Percentiles rank a stretch among this genome's conserved stretches.
phyloP scores from a whole-genome alignment of 1,140 invertebrate species.

The Aphaenogaster rudis region DNA sequence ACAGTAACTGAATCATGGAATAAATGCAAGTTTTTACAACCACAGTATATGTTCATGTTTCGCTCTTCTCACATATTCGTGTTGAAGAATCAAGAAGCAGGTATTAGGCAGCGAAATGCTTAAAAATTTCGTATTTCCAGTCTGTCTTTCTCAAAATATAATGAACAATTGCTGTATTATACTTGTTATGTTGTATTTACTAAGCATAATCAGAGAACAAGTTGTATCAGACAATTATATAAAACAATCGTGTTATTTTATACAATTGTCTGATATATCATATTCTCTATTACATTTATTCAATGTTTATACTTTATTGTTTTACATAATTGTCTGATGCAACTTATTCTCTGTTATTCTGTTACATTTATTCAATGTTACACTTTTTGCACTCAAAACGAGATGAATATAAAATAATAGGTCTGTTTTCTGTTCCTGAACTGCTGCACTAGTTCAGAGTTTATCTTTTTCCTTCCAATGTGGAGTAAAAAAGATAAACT shows the following conservation, averaged over 20 bases:
- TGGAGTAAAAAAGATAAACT: too few species aligned
- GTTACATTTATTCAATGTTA: background rate
- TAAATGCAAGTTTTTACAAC: slow-evolving; percentile 21
- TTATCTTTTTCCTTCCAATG: too few species aligned
- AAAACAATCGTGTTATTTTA: background rate
- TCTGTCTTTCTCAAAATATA: background rate
- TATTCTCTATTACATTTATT: too few species aligned
- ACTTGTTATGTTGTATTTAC: background rate
- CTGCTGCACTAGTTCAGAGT: too few species aligned
- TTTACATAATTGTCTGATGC: too few species aligned
- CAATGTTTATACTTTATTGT: too few species aligned
- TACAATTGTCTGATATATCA: too few species aligned
- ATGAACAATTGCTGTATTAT: background rate
- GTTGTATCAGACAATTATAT: background rate
- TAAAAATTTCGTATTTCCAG: background rate
- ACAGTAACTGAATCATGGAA: background rate
- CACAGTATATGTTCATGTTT: background rate
- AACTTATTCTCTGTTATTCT: too few species aligned
- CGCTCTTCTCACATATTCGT: background rate
- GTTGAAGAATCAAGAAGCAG: background rate
- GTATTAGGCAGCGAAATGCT: background rate
- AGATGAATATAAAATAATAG: background rate
- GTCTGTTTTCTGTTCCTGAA: too few species aligned
- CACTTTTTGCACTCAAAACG: background rate
- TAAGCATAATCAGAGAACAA: background rate